Percentiles rank a stretch among this genome's conserved stretches.
Conservation (phyloP, 2,797 vertebrate genomes). For the Aselliscus stoliczkanus region DNA sequence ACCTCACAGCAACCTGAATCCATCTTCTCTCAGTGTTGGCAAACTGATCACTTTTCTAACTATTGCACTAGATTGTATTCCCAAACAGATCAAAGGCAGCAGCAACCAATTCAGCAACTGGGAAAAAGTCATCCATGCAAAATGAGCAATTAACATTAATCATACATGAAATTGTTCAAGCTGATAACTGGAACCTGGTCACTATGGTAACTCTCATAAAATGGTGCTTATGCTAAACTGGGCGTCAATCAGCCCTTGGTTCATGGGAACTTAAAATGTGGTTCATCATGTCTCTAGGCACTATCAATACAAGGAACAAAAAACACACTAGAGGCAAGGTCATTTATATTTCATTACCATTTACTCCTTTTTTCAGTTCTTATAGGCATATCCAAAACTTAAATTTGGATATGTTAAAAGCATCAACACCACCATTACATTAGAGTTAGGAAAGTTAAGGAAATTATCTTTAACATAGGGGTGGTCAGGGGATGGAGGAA, state of each 20-base stretch:
- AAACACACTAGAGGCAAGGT: neutral
- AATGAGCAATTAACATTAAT: conserved; percentile 83
- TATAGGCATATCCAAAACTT: neutral
- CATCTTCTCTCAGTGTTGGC: conserved; percentile 74
- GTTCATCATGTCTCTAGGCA: neutral
- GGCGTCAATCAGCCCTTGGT: neutral
- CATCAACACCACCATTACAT: neutral
- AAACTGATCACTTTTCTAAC: conserved; percentile 79
- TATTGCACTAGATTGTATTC: conserved; percentile 75
- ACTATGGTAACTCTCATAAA: conserved; percentile 61
- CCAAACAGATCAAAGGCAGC: conserved; percentile 81
- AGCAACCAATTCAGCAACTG: conserved; percentile 74
- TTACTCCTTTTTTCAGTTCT: neutral
- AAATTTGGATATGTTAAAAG: neutral
- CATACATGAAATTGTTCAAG: conserved; percentile 77
- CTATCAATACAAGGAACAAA: neutral
- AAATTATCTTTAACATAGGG: neutral
- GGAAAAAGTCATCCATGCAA: conserved; percentile 75
- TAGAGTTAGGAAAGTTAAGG: neutral
- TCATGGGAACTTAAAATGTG: neutral
- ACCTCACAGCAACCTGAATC: conserved; percentile 77
- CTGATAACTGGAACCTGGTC: conserved; percentile 70
- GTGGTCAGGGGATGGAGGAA: neutral
- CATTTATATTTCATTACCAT: neutral
- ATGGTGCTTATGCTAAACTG: conserved; percentile 14